Base-by-base conservation (phyloP, 2,797 vertebrate genomes). In the Erethizon dorsatum region DNA sequence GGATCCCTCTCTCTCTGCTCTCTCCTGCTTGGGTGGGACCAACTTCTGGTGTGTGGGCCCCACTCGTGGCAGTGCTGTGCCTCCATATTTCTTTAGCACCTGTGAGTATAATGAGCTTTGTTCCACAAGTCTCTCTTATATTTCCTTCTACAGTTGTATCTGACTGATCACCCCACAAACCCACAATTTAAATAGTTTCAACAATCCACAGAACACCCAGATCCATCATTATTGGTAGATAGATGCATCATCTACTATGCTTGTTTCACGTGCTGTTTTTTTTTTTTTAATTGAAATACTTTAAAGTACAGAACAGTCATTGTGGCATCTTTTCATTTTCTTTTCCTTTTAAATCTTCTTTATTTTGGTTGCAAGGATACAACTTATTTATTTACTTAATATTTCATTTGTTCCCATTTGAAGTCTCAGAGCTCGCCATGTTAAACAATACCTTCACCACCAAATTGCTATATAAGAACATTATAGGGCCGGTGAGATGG, bases 351-450 rank as follows among this genome's bases (percentile, higher is more conserved):
- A 97, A 98, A 98, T 98, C 97, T 97, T 88, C 83, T 99, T 99
- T 98, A 99, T 98, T 99, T 97, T 97, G 97, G 71, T 86, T 97
- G 80, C 96, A 97, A 12, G 12, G 96, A 98, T 98, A 98, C 95
- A 98, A 91, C 97, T 98, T 93, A 89, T 59, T 95, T 83, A 96
- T 33, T 95, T 92, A 47, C 79, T 94, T 96, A 97, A 90, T 71
- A 92, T 89, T 98, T 96, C 94, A 92, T 93, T 96, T 98, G 88
- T 93, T 98, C 96, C 96, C 97, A 97, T 97, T 92, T 96, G 95
- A 98, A 96, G 97, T 97, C 84, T 97, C 89, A 97, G 59, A 96
- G 88, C 50, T 98, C 95, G 95, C 87, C 83, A 94, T 89, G 90
- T 98, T 97, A 95, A 98, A 98, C 95, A 97, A 31, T 97, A 95